Evolutionary conservation across 2,888 invertebrate genomes (phyloP).

Genomic region (Sepiola atlantica): DNA sequence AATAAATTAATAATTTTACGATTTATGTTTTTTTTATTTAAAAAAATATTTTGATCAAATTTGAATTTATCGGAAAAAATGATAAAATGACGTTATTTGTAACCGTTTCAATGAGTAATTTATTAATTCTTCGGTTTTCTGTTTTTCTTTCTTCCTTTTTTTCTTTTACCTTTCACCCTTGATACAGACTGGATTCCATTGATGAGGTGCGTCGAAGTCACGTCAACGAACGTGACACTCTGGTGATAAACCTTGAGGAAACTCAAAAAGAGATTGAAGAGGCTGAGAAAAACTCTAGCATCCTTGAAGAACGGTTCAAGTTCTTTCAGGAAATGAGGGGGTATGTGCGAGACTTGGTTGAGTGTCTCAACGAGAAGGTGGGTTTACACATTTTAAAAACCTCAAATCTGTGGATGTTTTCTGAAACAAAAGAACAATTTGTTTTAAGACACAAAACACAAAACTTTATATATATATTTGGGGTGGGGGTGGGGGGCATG

Average conservation of each 20-base stretch:
- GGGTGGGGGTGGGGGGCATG: not conserved
- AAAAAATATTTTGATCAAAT: no score
- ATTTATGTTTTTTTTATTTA: no score
- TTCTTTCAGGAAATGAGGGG: conserved; percentile 97
- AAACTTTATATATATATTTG: not conserved
- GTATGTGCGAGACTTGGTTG: conserved; percentile 95
- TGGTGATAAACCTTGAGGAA: conserved; percentile 76
- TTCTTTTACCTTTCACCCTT: not conserved
- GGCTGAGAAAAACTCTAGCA: conserved; percentile 79
- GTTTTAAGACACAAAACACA: not conserved
- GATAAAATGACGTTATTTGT: not conserved
- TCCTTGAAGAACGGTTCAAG: conserved; percentile 87
- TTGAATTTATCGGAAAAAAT: no score
- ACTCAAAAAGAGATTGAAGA: conserved; percentile 77
- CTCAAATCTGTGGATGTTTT: not conserved
- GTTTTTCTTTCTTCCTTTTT: not conserved
- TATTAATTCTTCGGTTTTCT: not conserved
- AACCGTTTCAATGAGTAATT: not conserved
- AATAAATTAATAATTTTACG: no score
- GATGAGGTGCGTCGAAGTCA: conserved; percentile 79
- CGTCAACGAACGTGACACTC: conserved; percentile 77
- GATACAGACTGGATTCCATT: conserved; percentile 78
- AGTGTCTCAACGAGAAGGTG: conserved; percentile 98
- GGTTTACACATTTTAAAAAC: conserved; percentile 57
- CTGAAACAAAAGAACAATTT: not conserved